Evolutionary conservation across 2,888 invertebrate species (phyloP).

Genomic region (Epinotia bilunana): DNA sequence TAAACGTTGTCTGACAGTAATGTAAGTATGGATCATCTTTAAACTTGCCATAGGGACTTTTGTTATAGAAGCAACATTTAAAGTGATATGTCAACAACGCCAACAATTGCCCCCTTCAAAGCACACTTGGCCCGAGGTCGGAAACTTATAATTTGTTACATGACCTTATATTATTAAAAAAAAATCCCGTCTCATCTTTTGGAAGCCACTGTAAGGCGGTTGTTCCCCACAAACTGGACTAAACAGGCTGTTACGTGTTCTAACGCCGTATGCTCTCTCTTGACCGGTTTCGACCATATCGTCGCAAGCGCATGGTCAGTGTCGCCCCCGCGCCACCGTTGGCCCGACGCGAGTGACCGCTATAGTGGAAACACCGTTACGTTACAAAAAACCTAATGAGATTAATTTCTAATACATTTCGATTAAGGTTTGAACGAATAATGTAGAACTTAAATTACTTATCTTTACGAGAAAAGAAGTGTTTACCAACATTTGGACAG

Average conservation of each 20-base stretch:
- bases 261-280: not conserved
- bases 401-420: too few species aligned
- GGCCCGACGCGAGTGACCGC: not conserved
- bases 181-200: not conserved
- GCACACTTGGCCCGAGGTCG: not conserved
- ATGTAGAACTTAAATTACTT: too few species aligned
- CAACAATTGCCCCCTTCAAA: not conserved
- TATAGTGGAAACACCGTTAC: not conserved
- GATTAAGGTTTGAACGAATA: too few species aligned
- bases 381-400: too few species aligned
- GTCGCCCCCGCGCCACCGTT: conserved; percentile 2
- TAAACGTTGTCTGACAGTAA: not conserved
- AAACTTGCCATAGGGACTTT: not conserved
- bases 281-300: not conserved
- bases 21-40: not conserved
- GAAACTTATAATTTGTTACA: not conserved
- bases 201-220: not conserved
- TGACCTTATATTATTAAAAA: not conserved
- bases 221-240: not conserved
- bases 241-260: not conserved
- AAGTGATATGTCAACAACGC: not conserved
- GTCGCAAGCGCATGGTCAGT: conserved; percentile 5
- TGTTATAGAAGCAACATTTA: not conserved
- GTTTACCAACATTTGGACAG: too few species aligned
- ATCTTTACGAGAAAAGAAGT: too few species aligned